phyloP scores from a whole-genome alignment of 2,888 invertebrate species.

The Drosophila quasianomalipes region DNA sequence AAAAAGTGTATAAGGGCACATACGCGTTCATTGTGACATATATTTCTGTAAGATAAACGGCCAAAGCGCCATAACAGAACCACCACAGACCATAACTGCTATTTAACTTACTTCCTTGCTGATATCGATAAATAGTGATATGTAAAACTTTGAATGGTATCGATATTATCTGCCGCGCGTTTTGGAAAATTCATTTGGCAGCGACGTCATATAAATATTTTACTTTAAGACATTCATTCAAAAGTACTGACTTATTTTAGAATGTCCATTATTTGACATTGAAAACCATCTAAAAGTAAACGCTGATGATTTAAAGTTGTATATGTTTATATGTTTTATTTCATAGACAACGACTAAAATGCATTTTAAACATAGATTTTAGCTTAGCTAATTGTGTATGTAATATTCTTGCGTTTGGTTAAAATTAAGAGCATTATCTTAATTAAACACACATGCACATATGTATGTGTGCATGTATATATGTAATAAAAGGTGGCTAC shows the following conservation, averaged over 20 bases:
- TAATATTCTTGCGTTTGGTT: constrained; percentile 59
- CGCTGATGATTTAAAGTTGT: neutral
- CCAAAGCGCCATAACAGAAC: neutral
- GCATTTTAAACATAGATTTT: constrained; percentile 64
- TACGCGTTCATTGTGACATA: neutral
- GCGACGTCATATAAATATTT: neutral
- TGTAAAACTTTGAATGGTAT: neutral
- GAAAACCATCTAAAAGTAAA: neutral
- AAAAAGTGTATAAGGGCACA: neutral
- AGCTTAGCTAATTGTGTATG: constrained; percentile 63
- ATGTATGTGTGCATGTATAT: neutral
- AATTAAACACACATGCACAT: constrained; percentile 31
- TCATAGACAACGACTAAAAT: constrained; percentile 76
- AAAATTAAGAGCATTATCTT: constrained; percentile 69
- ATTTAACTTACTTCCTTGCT: too few species aligned
- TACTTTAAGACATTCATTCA: neutral
- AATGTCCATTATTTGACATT: neutral
- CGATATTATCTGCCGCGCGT: neutral
- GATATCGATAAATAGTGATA: neutral
- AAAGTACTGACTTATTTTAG: neutral
- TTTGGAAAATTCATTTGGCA: neutral
- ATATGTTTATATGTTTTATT: constrained; percentile 54
- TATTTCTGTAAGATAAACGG: neutral
- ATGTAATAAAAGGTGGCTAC: constrained; percentile 43
- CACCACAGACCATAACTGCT: neutral